Evolutionary conservation across 2,113 vertebrate species (phyloP).

Genomic region (Triplophysa siluroides): DNA sequence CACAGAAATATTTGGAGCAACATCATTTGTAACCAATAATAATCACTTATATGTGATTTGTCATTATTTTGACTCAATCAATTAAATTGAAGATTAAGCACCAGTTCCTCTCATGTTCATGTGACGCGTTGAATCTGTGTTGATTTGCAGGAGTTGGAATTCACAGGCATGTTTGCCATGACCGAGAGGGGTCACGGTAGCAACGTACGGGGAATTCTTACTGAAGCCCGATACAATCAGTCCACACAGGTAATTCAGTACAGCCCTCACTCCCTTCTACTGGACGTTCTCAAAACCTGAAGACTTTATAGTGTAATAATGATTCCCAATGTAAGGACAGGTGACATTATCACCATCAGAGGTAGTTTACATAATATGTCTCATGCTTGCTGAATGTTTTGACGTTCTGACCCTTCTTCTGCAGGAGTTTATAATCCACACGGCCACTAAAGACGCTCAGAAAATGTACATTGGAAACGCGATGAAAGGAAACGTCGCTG

Average conservation of each 20-base stretch:
- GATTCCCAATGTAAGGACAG: not conserved
- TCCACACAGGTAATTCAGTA: constrained; percentile 60
- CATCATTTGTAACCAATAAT: too few species aligned
- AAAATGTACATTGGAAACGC: constrained; percentile 72
- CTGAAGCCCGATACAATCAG: constrained; percentile 63
- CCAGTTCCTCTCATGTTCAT: too few species aligned
- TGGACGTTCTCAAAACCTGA: not conserved
- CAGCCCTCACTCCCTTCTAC: not conserved
- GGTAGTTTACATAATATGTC: too few species aligned
- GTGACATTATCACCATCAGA: not conserved
- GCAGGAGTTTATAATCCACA: constrained; percentile 73
- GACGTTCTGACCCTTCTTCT: not conserved
- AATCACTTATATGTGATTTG: too few species aligned
- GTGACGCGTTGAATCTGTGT: not conserved
- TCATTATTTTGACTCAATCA: too few species aligned
- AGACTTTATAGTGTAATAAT: not conserved
- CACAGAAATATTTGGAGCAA: too few species aligned
- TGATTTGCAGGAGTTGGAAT: constrained; percentile 61
- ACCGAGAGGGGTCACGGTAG: constrained; percentile 70
- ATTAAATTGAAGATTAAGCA: too few species aligned
- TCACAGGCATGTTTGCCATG: constrained; percentile 72
- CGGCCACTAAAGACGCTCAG: constrained; percentile 56
- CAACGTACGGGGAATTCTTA: constrained; percentile 67
- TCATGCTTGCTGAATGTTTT: not conserved
- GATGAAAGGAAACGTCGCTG: constrained; percentile 60